phyloP scores from a whole-genome alignment of 2,888 invertebrate species.

The Thereva nobilitata region DNA sequence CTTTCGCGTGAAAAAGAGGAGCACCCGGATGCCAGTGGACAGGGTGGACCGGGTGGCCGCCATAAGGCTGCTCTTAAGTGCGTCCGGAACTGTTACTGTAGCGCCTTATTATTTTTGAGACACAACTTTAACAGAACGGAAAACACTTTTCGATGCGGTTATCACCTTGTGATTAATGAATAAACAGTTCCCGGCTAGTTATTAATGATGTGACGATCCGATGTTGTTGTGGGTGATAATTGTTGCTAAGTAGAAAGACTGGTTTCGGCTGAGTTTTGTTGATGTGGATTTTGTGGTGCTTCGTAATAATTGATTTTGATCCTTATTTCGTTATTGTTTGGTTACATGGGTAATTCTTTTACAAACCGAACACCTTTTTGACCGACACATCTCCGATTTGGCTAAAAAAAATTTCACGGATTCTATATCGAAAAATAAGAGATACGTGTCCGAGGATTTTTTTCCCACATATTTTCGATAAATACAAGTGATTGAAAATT shows the following conservation, averaged over 20 bases:
- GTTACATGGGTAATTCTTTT: too few relatives aligned
- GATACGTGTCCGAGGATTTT: too few relatives aligned
- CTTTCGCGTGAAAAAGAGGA: too few relatives aligned
- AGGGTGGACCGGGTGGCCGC: not conserved
- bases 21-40: conserved; percentile 5
- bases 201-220: conserved; percentile 39
- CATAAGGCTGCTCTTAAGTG: conserved; percentile 3
- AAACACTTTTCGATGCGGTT: conserved; percentile 37
- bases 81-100: conserved; percentile 7
- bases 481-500: too few relatives aligned
- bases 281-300: not conserved
- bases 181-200: conserved; percentile 24
- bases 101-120: conserved; percentile 22
- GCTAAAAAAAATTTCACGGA: too few relatives aligned
- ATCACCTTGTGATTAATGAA: conserved; percentile 40
- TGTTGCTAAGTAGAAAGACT: not conserved
- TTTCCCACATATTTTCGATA: too few relatives aligned
- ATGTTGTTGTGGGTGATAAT: conserved; percentile 3
- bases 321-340: too few relatives aligned
- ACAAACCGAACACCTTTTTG: too few relatives aligned
- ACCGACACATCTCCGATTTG: too few relatives aligned
- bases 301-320: too few relatives aligned
- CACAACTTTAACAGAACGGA: conserved; percentile 23
- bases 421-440: too few relatives aligned
- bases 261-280: too few relatives aligned